Evolutionary conservation across 2,888 invertebrate genomes (phyloP).

Genomic region (Ectemnius lituratus): DNA sequence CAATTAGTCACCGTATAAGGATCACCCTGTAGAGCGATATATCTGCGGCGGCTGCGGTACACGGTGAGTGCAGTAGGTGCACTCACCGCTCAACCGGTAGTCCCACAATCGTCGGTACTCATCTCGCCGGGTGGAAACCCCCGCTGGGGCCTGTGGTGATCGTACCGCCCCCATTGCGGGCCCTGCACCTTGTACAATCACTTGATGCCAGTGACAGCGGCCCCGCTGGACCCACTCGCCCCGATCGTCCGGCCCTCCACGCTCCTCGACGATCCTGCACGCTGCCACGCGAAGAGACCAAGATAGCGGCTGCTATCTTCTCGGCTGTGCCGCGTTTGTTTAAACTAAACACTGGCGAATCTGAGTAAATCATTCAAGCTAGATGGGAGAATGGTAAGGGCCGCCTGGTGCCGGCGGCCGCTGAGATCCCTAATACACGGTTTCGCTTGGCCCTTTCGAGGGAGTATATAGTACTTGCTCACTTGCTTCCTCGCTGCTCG

Average conservation of each 20-base stretch:
- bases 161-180: conserved; percentile 54
- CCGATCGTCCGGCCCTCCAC: conserved; percentile 15
- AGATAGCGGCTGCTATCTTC: conserved; percentile 36
- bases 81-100: conserved; percentile 51
- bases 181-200: conserved; percentile 51
- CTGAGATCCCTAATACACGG: conserved; percentile 44
- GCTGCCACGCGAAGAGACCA: conserved; percentile 42
- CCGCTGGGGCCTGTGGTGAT: conserved; percentile 44
- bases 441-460: conserved; percentile 31
- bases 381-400: conserved; percentile 45
- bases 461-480: no score
- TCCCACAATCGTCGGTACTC: conserved; percentile 68
- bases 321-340: conserved; percentile 43
- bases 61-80: conserved; percentile 38
- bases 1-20: conserved; percentile 56
- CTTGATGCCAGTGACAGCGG: conserved; percentile 60
- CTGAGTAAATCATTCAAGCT: conserved; percentile 58
- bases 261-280: conserved; percentile 20
- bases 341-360: conserved; percentile 52
- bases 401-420: conserved; percentile 18
- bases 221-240: conserved; percentile 28
- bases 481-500: no score
- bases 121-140: conserved; percentile 69
- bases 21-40: conserved; percentile 44
- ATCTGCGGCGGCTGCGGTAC: conserved; percentile 43